Percentiles rank a stretch among this genome's conserved stretches.
Evolutionary conservation across 2,888 invertebrate species (phyloP).

Genomic region (Notocelia uddmanniana): DNA sequence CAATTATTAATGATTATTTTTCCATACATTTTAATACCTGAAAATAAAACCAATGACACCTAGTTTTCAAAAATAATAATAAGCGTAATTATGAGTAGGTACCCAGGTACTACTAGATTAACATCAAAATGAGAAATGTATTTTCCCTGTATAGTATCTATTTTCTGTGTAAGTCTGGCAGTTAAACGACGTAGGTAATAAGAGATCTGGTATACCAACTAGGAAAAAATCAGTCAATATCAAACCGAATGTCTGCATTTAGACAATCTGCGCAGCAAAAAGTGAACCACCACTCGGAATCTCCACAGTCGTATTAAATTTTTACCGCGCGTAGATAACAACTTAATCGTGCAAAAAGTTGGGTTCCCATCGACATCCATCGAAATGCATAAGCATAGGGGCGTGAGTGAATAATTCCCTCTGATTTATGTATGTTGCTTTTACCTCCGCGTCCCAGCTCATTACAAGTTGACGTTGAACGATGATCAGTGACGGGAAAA

Average conservation of each 20-base stretch:
- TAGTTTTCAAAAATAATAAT: no score
- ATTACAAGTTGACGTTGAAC: conserved; percentile 80
- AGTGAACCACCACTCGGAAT: conserved; percentile 9
- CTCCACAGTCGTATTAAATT: conserved; percentile 26
- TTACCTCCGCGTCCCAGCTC: conserved; percentile 67
- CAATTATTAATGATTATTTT: conserved; percentile 25
- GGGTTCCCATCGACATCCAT: conserved; percentile 59
- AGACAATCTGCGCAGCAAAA: conserved; percentile 1
- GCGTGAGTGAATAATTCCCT: conserved; percentile 76
- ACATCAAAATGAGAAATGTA: no score
- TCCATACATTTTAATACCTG: background rate
- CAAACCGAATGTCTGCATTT: background rate
- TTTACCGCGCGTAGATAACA: conserved; percentile 38
- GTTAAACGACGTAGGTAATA: no score
- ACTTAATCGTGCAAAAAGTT: conserved; percentile 46
- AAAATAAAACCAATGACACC: background rate
- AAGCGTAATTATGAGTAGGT: no score
- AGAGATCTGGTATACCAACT: no score
- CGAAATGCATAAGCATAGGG: conserved; percentile 64
- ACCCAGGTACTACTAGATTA: no score
- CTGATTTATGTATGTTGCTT: conserved; percentile 72
- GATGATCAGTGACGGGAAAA: conserved; percentile 76
- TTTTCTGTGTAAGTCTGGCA: no score
- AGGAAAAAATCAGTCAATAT: background rate
- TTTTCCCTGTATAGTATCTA: no score